A percentile compares a stretch with the other conserved stretches of the same genome.
Evolutionary conservation across 1,140 invertebrate species (phyloP).

Genomic region (Orchesella cincta): DNA sequence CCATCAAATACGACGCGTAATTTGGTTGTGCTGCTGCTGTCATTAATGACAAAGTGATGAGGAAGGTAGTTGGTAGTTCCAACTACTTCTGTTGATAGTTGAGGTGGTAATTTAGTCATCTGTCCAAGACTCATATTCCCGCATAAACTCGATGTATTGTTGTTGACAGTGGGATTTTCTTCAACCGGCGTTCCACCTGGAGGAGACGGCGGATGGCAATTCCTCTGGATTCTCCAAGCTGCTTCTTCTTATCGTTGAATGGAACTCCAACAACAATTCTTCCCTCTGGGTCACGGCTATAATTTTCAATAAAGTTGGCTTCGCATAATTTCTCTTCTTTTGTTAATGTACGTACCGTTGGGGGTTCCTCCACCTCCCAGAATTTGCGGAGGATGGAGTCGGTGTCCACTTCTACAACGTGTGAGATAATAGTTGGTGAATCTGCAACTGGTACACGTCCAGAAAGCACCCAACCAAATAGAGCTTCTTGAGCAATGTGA

Average conservation of each 20-base stretch:
- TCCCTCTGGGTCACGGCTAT: slow-evolving; percentile 41
- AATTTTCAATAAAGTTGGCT: slow-evolving; percentile 41
- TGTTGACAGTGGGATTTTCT: background rate
- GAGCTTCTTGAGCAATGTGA: background rate
- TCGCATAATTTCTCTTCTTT: slow-evolving; percentile 47
- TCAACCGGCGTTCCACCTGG: background rate
- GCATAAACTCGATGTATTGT: slow-evolving; percentile 51
- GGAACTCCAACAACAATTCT: slow-evolving; percentile 51
- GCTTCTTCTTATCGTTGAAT: slow-evolving; percentile 38
- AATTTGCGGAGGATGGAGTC: slow-evolving; percentile 51
- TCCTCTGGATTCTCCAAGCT: slow-evolving; percentile 42
- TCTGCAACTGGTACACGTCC: background rate
- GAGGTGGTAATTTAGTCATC: background rate
- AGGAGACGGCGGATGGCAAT: background rate
- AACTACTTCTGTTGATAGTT: background rate
- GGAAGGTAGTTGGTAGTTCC: slow-evolving; percentile 47
- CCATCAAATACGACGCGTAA: slow-evolving; percentile 52
- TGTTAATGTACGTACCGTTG: background rate
- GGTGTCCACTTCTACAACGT: background rate
- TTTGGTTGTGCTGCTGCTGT: slow-evolving; percentile 47
- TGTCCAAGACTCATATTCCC: slow-evolving; percentile 51
- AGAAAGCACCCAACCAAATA: slow-evolving; percentile 3
- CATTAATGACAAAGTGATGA: slow-evolving; percentile 51
- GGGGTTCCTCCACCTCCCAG: slow-evolving; percentile 50
- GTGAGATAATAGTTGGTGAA: background rate